Percentiles rank a stretch among this genome's conserved stretches.
These are phyloP conservation scores for Irena cyanogastra DNA, from an alignment of 2,113 vertebrate genomes.

Conservation along the genomic window DNA sequence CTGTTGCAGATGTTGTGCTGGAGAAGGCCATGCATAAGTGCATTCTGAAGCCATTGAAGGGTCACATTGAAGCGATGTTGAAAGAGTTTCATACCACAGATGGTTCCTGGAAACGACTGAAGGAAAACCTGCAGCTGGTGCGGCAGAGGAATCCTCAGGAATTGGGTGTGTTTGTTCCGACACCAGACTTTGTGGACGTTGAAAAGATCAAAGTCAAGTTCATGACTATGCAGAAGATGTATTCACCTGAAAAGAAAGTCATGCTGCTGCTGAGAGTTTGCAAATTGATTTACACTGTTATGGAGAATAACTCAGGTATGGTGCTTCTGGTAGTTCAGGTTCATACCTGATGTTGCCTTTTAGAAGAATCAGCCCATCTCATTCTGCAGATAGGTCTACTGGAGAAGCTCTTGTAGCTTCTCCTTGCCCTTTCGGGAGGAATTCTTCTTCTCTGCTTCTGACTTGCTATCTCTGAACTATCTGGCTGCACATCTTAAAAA, in stretches of 20 bases:
- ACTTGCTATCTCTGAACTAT: background rate
- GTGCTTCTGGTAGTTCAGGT: background rate
- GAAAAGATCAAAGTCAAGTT: conserved; percentile 95
- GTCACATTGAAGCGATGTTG: conserved; percentile 81
- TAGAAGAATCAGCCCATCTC: background rate
- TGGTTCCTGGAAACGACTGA: conserved; percentile 87
- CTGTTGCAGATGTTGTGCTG: conserved; percentile 83
- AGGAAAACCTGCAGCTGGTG: conserved; percentile 89
- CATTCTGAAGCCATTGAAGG: conserved; percentile 89
- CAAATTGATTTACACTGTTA: conserved; percentile 95
- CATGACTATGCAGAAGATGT: conserved; percentile 91
- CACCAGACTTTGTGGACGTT: conserved; percentile 86
- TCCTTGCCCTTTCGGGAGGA: background rate
- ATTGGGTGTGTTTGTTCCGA: conserved; percentile 86
- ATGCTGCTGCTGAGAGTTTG: conserved; percentile 88
- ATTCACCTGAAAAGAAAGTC: conserved; percentile 96
- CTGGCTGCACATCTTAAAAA: background rate
- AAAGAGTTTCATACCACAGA: conserved; percentile 84
- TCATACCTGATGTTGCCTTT: background rate
- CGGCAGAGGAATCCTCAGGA: conserved; percentile 86
- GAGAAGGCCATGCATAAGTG: conserved; percentile 98
- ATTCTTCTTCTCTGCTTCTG: background rate
- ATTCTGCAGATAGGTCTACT: background rate
- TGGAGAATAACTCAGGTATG: conserved; percentile 96
- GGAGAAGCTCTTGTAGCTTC: background rate